Percentiles rank a stretch among this genome's conserved stretches.
phyloP scores from a whole-genome alignment of 2,113 vertebrate species.

The Cettia cetti region DNA sequence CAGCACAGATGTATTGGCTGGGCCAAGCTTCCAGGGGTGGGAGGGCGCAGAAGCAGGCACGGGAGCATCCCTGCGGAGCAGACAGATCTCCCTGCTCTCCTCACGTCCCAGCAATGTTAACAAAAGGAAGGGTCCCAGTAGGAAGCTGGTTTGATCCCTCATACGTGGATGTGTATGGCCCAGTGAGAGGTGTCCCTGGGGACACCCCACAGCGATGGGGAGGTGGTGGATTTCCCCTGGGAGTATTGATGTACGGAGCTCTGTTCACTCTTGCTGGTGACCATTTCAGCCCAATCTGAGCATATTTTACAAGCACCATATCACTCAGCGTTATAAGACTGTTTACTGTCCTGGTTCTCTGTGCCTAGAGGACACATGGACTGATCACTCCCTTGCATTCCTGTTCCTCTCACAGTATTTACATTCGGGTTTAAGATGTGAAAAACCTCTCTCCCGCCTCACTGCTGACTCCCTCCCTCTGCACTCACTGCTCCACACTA shows the following conservation, averaged over 20 bases:
- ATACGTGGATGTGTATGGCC: neutral
- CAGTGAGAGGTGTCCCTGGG: neutral
- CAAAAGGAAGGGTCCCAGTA: neutral
- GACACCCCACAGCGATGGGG: accelerated
- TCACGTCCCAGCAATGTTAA: neutral
- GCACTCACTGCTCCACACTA: neutral
- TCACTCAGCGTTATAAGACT: neutral
- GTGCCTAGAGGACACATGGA: accelerated
- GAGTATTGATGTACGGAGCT: neutral
- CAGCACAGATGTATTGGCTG: neutral
- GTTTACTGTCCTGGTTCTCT: neutral
- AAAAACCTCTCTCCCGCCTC: neutral
- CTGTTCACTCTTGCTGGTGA: neutral
- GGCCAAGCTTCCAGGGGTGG: neutral
- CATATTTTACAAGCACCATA: neutral
- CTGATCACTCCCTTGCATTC: neutral
- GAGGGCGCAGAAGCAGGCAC: neutral
- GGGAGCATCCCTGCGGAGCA: neutral
- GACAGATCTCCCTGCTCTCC: neutral
- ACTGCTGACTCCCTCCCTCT: neutral
- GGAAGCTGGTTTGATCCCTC: neutral
- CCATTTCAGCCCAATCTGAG: neutral
- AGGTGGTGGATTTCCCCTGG: neutral
- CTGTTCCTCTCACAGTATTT: neutral
- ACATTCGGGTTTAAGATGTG: neutral